Conservation (phyloP, 2,888 invertebrate species). For the Lithodes maja region DNA sequence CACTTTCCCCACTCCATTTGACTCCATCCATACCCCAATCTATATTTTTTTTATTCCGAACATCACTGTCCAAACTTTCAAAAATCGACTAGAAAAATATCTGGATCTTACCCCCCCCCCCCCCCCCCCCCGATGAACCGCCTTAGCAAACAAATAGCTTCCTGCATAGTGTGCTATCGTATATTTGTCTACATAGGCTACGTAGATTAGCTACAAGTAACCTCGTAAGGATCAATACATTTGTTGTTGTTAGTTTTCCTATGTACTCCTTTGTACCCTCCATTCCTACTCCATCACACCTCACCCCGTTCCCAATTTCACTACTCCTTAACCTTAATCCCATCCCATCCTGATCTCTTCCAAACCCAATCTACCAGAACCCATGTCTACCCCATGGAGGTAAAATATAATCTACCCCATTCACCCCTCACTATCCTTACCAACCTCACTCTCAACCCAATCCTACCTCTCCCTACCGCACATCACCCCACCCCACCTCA, state of each 20-base stretch:
- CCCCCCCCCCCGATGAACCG: slow-evolving; percentile 9
- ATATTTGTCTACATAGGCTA: background rate
- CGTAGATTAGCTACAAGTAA: too few relatives aligned
- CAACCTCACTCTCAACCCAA: background rate
- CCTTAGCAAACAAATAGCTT: slow-evolving; percentile 45
- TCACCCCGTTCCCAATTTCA: background rate
- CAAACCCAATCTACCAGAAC: too few relatives aligned
- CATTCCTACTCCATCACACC: background rate
- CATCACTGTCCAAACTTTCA: too few relatives aligned
- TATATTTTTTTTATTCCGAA: too few relatives aligned
- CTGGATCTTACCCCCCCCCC: background rate
- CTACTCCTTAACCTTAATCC: background rate
- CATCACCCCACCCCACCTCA: background rate
- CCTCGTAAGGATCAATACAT: too few relatives aligned
- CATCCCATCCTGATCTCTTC: background rate
- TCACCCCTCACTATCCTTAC: background rate
- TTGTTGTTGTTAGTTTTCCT: too few relatives aligned
- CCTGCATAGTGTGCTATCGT: slow-evolving; percentile 54
- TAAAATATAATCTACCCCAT: too few relatives aligned
- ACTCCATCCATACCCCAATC: too few relatives aligned
- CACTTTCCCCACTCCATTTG: too few relatives aligned
- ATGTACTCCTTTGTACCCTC: background rate
- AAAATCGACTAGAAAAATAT: too few relatives aligned
- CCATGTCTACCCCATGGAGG: too few relatives aligned
- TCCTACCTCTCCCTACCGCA: background rate